These are phyloP conservation scores for Lordiphosa mommai DNA, from an alignment of 1,140 invertebrate species.

Conservation along the genomic window DNA sequence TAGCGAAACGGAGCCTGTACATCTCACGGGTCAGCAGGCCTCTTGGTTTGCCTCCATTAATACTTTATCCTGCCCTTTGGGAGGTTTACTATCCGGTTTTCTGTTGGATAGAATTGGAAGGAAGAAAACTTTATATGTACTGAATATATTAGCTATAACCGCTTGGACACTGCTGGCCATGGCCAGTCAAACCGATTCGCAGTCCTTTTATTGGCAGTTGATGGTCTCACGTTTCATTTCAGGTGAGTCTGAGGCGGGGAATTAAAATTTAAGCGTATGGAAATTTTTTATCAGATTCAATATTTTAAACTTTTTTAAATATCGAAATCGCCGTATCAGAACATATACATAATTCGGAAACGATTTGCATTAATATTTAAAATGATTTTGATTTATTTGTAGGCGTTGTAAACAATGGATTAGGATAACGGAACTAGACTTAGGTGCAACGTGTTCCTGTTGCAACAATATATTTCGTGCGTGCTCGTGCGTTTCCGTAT, in stretches of 20 bases:
- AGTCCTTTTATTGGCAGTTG: slow-evolving; percentile 56
- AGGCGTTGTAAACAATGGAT: too few relatives aligned
- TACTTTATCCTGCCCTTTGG: slow-evolving; percentile 65
- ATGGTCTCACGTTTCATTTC: slow-evolving; percentile 58
- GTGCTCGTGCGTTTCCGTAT: too few relatives aligned
- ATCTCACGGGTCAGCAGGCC: slow-evolving; percentile 42
- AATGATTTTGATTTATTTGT: too few relatives aligned
- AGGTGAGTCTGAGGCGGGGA: slow-evolving; percentile 49
- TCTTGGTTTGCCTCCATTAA: slow-evolving; percentile 76
- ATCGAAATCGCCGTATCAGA: too few relatives aligned
- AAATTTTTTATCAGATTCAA: too few relatives aligned
- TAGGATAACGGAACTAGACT: too few relatives aligned
- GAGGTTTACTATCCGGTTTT: slow-evolving; percentile 58
- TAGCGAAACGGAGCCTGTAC: slow-evolving; percentile 27
- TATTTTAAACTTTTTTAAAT: too few relatives aligned
- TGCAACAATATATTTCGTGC: too few relatives aligned
- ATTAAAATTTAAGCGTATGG: too few relatives aligned
- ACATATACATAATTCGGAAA: too few relatives aligned
- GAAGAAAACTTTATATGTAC: slow-evolving; percentile 56
- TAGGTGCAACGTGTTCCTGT: too few relatives aligned
- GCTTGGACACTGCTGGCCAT: slow-evolving; percentile 67
- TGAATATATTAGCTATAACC: slow-evolving; percentile 58
- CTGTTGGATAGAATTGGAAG: slow-evolving; percentile 69
- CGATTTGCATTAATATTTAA: too few relatives aligned
- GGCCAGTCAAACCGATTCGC: slow-evolving; percentile 19